These are phyloP conservation scores for Threskiornis aethiopicus DNA, from an alignment of 2,797 vertebrate genomes.

Conservation along the genomic window DNA sequence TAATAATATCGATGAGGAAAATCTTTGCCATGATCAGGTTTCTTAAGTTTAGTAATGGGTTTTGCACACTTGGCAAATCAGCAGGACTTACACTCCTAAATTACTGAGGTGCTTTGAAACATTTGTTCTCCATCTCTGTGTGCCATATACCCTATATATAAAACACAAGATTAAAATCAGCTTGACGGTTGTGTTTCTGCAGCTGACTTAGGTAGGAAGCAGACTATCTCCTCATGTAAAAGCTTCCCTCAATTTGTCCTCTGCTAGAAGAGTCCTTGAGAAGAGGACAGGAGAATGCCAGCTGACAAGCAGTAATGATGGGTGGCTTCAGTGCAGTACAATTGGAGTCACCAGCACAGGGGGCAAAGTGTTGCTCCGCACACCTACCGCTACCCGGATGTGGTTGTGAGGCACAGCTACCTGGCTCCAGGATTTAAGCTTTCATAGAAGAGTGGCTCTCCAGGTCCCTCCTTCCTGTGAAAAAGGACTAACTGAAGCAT, in stretches of 20 bases:
- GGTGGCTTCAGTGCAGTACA: not conserved
- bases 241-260: not conserved
- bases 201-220: not conserved
- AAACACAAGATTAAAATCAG: not conserved
- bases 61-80: not conserved
- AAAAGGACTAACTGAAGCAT: not conserved
- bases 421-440: not conserved
- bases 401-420: not conserved
- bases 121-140: not conserved
- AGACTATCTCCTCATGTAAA: not conserved
- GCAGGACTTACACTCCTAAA: not conserved
- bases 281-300: not conserved
- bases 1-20: not conserved
- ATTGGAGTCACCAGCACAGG: accelerated
- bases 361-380: not conserved
- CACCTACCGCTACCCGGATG: accelerated
- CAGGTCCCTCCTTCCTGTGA: not conserved
- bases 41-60: not conserved
- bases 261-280: not conserved
- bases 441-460: not conserved
- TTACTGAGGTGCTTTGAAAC: not conserved
- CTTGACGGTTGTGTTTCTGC: not conserved
- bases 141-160: not conserved
- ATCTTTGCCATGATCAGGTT: not conserved
- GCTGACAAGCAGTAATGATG: not conserved